Evolutionary conservation across 2,113 vertebrate genomes (phyloP).

Genomic region (Rostratula benghalensis): DNA sequence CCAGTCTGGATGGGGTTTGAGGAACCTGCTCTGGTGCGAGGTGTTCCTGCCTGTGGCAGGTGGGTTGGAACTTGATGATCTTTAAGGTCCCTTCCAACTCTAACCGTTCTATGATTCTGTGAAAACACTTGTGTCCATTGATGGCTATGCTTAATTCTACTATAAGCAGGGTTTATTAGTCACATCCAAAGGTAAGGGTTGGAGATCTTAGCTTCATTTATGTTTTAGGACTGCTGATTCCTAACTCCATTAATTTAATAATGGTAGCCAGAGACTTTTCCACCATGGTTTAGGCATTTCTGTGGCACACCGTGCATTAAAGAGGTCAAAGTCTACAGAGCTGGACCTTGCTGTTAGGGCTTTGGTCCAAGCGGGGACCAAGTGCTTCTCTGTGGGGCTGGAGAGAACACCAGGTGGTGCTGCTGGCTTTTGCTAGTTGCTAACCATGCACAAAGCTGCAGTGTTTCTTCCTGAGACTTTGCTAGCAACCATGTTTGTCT

Average conservation of each 20-base stretch:
- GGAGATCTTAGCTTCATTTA: background rate
- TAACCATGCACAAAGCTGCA: background rate
- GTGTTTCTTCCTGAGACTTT: background rate
- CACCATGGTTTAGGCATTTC: background rate
- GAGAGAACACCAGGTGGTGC: constrained; percentile 71
- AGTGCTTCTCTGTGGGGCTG: background rate
- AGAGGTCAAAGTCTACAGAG: background rate
- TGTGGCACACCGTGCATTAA: background rate
- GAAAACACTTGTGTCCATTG: background rate
- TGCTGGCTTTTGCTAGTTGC: background rate
- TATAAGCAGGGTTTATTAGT: background rate
- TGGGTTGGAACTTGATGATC: no score
- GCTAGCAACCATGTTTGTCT: background rate
- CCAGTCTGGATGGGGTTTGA: no score
- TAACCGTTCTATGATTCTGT: no score
- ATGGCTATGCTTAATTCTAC: background rate
- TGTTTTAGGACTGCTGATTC: background rate
- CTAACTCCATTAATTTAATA: background rate
- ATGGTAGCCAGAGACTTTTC: background rate
- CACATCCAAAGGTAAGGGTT: background rate
- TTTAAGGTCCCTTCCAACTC: no score
- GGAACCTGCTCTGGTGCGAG: no score
- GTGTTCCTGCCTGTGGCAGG: no score
- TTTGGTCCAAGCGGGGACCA: background rate
- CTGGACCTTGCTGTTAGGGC: background rate